A percentile compares a stretch with the other conserved stretches of the same genome.
Evolutionary conservation across 1,140 invertebrate species (phyloP).

Genomic region (Diachasmimorpha longicaudata): DNA sequence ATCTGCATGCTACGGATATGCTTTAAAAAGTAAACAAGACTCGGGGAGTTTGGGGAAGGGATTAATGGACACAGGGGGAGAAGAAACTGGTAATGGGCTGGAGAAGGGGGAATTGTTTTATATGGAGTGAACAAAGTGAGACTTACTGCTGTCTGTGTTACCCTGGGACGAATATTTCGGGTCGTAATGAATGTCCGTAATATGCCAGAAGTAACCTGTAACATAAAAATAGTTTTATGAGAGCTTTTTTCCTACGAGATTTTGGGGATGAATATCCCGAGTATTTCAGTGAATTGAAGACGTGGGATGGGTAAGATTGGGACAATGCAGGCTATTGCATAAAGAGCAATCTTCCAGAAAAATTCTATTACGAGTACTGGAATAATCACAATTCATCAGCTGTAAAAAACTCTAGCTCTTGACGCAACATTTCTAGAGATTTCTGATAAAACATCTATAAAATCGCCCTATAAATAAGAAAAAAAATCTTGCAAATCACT

Average conservation of each 20-base stretch:
- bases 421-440: too few relatives aligned
- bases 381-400: too few relatives aligned
- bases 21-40: too few relatives aligned
- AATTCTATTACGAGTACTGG: too few relatives aligned
- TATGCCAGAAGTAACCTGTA: constrained; percentile 91
- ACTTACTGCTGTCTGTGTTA: constrained; percentile 76
- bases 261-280: not conserved
- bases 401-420: too few relatives aligned
- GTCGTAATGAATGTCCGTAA: constrained; percentile 89
- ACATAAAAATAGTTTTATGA: constrained; percentile 50
- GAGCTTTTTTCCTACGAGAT: not conserved
- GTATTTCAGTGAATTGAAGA: not conserved
- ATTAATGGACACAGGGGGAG: not conserved
- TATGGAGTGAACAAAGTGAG: not conserved
- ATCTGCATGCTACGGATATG: too few relatives aligned
- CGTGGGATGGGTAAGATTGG: not conserved
- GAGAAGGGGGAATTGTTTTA: not conserved
- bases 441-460: too few relatives aligned
- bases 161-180: constrained; percentile 76
- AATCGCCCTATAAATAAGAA: too few relatives aligned
- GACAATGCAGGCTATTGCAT: too few relatives aligned
- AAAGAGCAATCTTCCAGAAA: too few relatives aligned
- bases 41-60: not conserved
- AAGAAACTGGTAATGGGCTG: constrained; percentile 17
- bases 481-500: too few relatives aligned